Evolutionary conservation across 1,140 invertebrate genomes (phyloP).

Genomic region (Drosophila ironensis): DNA sequence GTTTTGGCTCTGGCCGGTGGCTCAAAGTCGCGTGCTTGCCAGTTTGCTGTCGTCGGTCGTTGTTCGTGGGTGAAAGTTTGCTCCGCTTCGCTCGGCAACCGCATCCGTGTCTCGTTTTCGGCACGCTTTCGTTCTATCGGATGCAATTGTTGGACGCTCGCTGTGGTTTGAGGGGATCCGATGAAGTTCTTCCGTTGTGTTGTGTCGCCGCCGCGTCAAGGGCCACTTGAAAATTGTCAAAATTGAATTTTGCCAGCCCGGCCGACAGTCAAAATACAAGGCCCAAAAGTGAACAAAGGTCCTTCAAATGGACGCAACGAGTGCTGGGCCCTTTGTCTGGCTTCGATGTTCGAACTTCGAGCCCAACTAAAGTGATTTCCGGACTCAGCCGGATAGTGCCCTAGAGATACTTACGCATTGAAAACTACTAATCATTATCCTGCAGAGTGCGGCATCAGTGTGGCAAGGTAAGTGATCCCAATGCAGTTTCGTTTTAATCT

Average conservation of each 20-base stretch:
- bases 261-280: conserved; percentile 21
- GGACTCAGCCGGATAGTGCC: conserved; percentile 18
- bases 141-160: conserved; percentile 35
- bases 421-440: conserved; percentile 8
- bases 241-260: conserved; percentile 41
- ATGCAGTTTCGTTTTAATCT: conserved; percentile 1
- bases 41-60: conserved; percentile 60
- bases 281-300: conserved; percentile 40
- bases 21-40: conserved; percentile 61
- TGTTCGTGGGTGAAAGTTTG: conserved; percentile 68
- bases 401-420: conserved; percentile 19
- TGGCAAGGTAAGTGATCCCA: conserved; percentile 29
- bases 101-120: too few species aligned
- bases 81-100: conserved; percentile 7
- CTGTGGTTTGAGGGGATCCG: conserved; percentile 15
- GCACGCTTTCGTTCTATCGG: conserved; percentile 29
- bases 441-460: conserved; percentile 2
- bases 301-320: conserved; percentile 51
- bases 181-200: conserved; percentile 1
- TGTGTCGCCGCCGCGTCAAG: conserved; percentile 32
- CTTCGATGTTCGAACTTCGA: conserved; percentile 8
- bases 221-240: conserved; percentile 64
- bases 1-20: conserved; percentile 54
- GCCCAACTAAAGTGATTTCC: conserved; percentile 9
- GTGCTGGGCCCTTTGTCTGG: conserved; percentile 16